These are phyloP conservation scores for Sinella curviseta DNA, from an alignment of 1,140 invertebrate genomes.

Conservation along the genomic window DNA sequence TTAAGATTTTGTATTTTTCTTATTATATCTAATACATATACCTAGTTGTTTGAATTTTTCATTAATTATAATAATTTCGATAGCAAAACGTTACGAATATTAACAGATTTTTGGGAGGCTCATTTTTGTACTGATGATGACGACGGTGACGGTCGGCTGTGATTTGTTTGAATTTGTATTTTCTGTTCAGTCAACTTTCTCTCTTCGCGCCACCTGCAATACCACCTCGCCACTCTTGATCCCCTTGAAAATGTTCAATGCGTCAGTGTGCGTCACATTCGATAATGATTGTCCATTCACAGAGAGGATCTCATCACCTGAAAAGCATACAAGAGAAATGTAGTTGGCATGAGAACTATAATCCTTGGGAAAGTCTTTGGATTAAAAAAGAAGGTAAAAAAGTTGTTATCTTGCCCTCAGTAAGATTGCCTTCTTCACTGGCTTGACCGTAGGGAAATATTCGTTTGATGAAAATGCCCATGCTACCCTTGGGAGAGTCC, in stretches of 20 bases:
- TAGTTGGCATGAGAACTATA: too few relatives aligned
- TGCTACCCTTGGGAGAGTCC: conserved; percentile 82
- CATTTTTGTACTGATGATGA: too few relatives aligned
- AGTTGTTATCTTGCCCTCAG: conserved; percentile 66
- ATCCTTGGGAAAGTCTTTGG: neutral
- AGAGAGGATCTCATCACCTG: conserved; percentile 62
- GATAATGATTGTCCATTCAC: conserved; percentile 58
- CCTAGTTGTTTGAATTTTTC: too few relatives aligned
- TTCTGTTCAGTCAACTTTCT: conserved; percentile 32
- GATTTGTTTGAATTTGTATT: too few relatives aligned
- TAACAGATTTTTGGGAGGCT: too few relatives aligned
- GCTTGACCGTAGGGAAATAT: conserved; percentile 84
- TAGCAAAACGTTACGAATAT: too few relatives aligned
- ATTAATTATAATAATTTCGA: too few relatives aligned
- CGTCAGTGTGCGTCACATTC: conserved; percentile 59
- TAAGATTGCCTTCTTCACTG: conserved; percentile 77
- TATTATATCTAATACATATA: too few relatives aligned
- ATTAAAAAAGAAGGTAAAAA: neutral
- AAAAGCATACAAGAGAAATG: conserved; percentile 28
- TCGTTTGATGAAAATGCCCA: conserved; percentile 88
- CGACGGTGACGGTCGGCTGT: too few relatives aligned
- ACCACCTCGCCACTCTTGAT: conserved; percentile 60
- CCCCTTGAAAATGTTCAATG: conserved; percentile 59
- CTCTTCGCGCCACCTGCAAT: conserved; percentile 56
- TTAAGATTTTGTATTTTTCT: too few relatives aligned